Base-by-base conservation (phyloP, 2,113 vertebrate species). In the Leptobrachium leishanense region DNA sequence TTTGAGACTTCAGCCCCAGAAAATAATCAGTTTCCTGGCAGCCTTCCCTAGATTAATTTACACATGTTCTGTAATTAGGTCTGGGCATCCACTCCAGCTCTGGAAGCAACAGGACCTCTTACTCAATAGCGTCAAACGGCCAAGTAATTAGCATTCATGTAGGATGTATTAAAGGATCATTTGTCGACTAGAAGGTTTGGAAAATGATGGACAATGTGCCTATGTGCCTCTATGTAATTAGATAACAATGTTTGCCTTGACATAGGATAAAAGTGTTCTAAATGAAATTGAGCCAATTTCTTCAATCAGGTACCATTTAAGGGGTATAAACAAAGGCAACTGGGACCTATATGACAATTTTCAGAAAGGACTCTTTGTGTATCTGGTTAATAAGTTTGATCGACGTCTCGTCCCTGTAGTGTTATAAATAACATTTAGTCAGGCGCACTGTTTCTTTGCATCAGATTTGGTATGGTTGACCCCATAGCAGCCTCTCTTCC, bases 11-110 rank as follows among this genome's bases (percentile, higher is more conserved):
- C 55, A 31, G 74, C 53, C 41, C 77, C 40, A 74, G 62, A 55
- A 79, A 68, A 73, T 68, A 80, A 74, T 80, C 64, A 72, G 63
- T 74, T 80, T 80, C 64, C 77, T 80, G 77, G 77, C 77, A 80
- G 50, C 64, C 5, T 44, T 74, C 62, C 12, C 11, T n/a, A 80
- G 54, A 68, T 74, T 80, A 73, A 80, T 80, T 80, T 80, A 73
- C 71, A 74, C 70, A 41, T 57, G 53, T 53, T 78, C 77, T 74
- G 71, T 80, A 80, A 80, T 80, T 80, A 68, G 71, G 53, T 59
- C 42, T 68, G 53, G 77, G 50, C 64, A 68, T 67, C 44, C 72
- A 57, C 66, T 73, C 50, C 63, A 39, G 43, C 20, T 78, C 59
- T 78, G 68, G 68, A 78, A 78, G 46, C 62, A 65, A 40, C 39